These are phyloP conservation scores for Benitochromis conjunctus DNA, from an alignment of 2,113 vertebrate species.

Conservation along the genomic window DNA sequence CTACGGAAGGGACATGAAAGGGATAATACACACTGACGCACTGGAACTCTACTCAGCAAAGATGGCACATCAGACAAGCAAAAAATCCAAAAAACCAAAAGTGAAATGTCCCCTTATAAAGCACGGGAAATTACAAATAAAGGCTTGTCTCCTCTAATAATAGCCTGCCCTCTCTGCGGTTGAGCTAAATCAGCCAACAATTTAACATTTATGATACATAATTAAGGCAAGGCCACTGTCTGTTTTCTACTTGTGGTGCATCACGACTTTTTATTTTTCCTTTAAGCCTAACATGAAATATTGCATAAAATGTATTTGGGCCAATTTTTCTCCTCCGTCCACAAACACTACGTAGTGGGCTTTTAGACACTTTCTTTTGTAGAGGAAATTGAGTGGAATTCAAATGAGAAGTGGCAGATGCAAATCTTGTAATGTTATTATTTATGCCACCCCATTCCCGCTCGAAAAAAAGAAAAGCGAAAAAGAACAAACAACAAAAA, in stretches of 20 bases:
- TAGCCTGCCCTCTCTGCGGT: neutral
- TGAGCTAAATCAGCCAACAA: slow-evolving; percentile 25
- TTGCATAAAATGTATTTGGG: slow-evolving; percentile 1
- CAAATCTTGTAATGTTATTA: neutral
- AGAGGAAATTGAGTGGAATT: neutral
- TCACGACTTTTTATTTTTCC: neutral
- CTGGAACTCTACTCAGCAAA: neutral
- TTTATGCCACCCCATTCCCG: neutral
- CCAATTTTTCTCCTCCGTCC: neutral
- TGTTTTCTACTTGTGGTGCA: neutral
- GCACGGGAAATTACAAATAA: slow-evolving; percentile 20
- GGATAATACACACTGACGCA: neutral
- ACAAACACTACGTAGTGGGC: neutral
- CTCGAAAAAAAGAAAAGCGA: neutral
- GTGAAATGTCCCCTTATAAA: neutral
- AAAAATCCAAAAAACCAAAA: neutral
- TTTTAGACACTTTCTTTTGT: neutral
- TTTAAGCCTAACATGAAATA: slow-evolving; percentile 1
- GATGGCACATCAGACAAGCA: neutral
- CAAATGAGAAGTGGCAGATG: slow-evolving; percentile 5
- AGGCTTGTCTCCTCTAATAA: slow-evolving; percentile 31
- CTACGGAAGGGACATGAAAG: neutral
- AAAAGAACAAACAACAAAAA: neutral
- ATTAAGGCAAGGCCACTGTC: neutral
- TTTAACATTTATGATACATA: slow-evolving; percentile 42